Base-by-base conservation (phyloP, 2,113 vertebrate genomes). In the Mus spicilegus region DNA sequence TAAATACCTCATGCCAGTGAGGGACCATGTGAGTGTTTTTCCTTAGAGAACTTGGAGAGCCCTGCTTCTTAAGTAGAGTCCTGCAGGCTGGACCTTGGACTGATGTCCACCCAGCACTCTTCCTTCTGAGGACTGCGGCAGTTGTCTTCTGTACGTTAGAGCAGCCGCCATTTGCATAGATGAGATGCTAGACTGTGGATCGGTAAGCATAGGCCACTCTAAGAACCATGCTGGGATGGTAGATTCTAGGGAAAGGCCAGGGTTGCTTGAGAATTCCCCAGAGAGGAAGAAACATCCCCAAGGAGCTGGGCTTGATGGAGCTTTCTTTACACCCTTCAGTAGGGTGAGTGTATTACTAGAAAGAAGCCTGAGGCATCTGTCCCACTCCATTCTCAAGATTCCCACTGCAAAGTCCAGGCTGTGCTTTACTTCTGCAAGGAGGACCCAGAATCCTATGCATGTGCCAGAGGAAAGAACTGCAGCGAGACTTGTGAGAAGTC, bases 381-480 rank as follows among this genome's bases (percentile, higher is more conserved):
- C 14, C 36, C 70, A 28, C 36, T 65, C 1, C 0, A 3, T n/a
- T 91, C 46, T 80, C 67, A 17, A 46, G 14, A 49, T 81, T 90
- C 42, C 4, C 7, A 46, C 1, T 30, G 3, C 46, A 65, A 75
- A 51, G 36, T 36, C 54, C 7, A 1, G 73, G 30, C 5, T 49
- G 7, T 51, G n/a, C 56, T 73, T n/a, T 65, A 7, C 51, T 42
- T 61, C 61, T 89, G 49, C 76, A 49, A 26, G 2, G 19, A 19
- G 54, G 46, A 82, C 3, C 7, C 16, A 22, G 11, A 0, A 0
- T 39, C 56, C 16, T 12, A 46, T 51, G 20, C 20, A 7, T 36
- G 1, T 36, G 22, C 20, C 16, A 30, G 28, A 12, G 30, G n/a
- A 49, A 49, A 80, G 42, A 36, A 42, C 49, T 42, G 69, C 46